phyloP scores from a whole-genome alignment of 1,140 invertebrate species.

The Idris sp. region DNA sequence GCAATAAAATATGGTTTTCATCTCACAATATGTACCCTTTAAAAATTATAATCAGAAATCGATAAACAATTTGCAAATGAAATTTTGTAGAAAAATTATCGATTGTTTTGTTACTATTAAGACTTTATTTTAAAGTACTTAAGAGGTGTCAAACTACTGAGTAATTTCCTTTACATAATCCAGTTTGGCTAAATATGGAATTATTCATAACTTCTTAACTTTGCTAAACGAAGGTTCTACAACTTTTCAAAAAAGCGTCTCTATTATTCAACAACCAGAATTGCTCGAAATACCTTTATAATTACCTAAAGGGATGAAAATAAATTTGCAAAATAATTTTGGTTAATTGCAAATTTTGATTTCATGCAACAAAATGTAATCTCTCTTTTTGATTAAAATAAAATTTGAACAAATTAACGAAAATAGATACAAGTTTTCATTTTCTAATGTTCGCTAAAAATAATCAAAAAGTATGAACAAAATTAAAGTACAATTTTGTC shows the following conservation, averaged over 20 bases:
- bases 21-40: too few species aligned
- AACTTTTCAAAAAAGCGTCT: not conserved
- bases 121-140: too few species aligned
- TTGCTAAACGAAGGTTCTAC: not conserved
- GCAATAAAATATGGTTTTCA: too few species aligned
- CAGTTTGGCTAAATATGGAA: constrained; percentile 33
- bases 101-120: too few species aligned
- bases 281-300: constrained; percentile 12
- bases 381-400: too few species aligned
- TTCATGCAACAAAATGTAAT: not conserved
- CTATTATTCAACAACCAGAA: constrained; percentile 6
- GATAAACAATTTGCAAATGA: too few species aligned
- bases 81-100: too few species aligned
- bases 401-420: too few species aligned
- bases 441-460: constrained; percentile 40
- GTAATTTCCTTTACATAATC: constrained; percentile 11
- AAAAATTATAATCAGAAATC: too few species aligned
- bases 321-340: constrained; percentile 28
- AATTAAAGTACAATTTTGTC: constrained; percentile 43
- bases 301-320: constrained; percentile 4
- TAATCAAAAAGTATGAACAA: constrained; percentile 44
- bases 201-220: constrained; percentile 17
- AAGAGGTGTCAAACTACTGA: too few species aligned
- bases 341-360: constrained; percentile 35
- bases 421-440: constrained; percentile 44